These are phyloP conservation scores for Dinocampus coccinellae DNA, from an alignment of 2,888 invertebrate species.

Conservation along the genomic window DNA sequence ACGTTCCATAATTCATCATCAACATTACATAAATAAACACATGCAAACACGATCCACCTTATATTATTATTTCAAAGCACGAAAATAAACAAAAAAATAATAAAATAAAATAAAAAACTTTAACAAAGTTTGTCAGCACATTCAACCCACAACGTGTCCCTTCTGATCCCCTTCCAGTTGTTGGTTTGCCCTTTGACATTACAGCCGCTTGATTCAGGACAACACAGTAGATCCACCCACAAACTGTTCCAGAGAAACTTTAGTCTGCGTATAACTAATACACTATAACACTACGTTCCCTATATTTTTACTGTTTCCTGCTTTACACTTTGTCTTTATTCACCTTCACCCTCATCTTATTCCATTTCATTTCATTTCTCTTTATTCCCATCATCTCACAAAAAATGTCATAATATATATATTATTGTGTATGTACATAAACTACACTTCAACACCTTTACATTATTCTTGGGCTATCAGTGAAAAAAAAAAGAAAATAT, in stretches of 20 bases:
- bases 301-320: neutral
- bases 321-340: neutral
- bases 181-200: neutral
- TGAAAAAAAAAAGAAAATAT: no score
- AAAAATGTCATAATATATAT: no score
- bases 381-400: neutral
- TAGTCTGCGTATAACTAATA: neutral
- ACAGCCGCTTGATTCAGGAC: constrained; percentile 1
- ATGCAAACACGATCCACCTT: neutral
- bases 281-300: constrained; percentile 8
- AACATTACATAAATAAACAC: no score
- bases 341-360: neutral
- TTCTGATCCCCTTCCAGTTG: neutral
- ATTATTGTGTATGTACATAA: no score
- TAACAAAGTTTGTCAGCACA: constrained; percentile 22
- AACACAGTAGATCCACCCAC: constrained; percentile 10
- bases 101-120: neutral
- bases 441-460: neutral
- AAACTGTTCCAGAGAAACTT: constrained; percentile 2
- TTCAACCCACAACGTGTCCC: neutral
- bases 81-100: neutral
- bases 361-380: constrained; percentile 9
- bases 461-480: no score
- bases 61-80: constrained; percentile 20
- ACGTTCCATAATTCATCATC: no score